Evolutionary conservation across 2,797 vertebrate species (phyloP), one percentile per base, ranked within the genome.

Genomic region (Coilia nasus): DNA sequence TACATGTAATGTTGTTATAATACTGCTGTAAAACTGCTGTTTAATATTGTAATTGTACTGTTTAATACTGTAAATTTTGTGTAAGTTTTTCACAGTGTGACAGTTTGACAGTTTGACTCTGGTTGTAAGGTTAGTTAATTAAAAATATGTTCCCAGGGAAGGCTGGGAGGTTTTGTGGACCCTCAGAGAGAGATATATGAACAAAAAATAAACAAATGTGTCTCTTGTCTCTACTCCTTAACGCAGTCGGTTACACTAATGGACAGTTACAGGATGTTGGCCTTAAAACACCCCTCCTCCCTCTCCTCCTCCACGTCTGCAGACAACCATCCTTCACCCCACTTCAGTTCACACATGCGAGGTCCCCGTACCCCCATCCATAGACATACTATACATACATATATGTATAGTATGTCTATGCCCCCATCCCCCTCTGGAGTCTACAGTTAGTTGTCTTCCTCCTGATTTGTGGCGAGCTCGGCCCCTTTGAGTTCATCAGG

Each of bases 401-500:
- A n/a, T n/a, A n/a, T n/a, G n/a, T n/a, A n/a, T n/a, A n/a, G n/a
- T n/a, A n/a, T n/a, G n/a, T n/a, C n/a, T n/a, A n/a, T n/a, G n/a
- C 50, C 50, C n/a, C n/a, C n/a, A n/a, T n/a, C n/a, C n/a, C n/a
- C n/a, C 64, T 81, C 3, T 81, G 83, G 46, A 80, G 82, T 46
- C 6, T 21, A 54, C 14, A 11, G 44, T 84, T 82, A 75, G 31
- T 78, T 78, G 71, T 78, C 71, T 78, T 78, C 17, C 71, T 78
- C 35, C 71, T 78, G 71, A 78, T 78, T 78, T 78, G 71, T 78
- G 71, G 31, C 19, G 15, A 41, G 71, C 31, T 78, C 71, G 35
- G 71, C 9, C 15, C 71, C 71, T 78, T 44, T 78, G 31, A 78
- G 35, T 78, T 41, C 44, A 78, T 78, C 71, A 78, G 71, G 15